Percentiles rank a stretch among this genome's conserved stretches.
Conservation (phyloP, 1,140 invertebrate genomes). For the Drosophila sulfurigaster region DNA sequence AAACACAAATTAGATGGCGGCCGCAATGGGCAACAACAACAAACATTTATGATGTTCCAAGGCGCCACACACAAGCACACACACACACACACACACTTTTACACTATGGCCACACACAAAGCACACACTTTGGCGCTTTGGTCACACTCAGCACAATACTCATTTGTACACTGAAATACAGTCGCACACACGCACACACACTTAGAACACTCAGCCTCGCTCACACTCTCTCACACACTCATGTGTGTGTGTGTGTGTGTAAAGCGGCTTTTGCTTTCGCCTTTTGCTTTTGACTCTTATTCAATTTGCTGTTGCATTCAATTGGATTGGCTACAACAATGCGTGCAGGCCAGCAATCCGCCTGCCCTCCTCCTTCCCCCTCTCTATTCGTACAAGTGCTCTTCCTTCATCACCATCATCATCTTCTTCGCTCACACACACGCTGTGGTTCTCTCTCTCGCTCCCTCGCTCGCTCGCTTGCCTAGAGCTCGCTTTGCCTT, state of each 20-base stretch:
- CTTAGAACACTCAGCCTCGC: constrained; percentile 2
- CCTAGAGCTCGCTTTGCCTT: constrained; percentile 1
- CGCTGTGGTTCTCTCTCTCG: neutral
- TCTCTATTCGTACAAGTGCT: neutral
- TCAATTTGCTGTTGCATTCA: constrained; percentile 79
- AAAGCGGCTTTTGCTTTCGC: constrained; percentile 74
- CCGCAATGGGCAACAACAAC: constrained; percentile 43
- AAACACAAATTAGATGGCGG: constrained; percentile 71
- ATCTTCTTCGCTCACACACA: neutral
- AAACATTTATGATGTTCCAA: constrained; percentile 79
- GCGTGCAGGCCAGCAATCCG: constrained; percentile 9
- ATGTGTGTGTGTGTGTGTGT: neutral
- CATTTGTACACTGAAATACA: neutral
- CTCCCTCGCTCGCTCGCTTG: neutral
- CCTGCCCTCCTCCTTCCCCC: neutral
- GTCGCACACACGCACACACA: constrained; percentile 3
- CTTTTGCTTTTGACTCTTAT: constrained; percentile 77
- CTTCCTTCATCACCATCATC: neutral
- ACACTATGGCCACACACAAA: neutral
- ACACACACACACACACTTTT: constrained; percentile 27
- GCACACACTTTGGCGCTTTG: too few species aligned
- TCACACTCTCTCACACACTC: constrained; percentile 27
- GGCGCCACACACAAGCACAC: constrained; percentile 31
- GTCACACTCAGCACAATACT: too few species aligned
- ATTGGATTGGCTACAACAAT: constrained; percentile 67